Percentiles rank a stretch among this genome's conserved stretches.
phyloP scores from a whole-genome alignment of 2,113 vertebrate genomes.

The Rhinoderma darwinii region DNA sequence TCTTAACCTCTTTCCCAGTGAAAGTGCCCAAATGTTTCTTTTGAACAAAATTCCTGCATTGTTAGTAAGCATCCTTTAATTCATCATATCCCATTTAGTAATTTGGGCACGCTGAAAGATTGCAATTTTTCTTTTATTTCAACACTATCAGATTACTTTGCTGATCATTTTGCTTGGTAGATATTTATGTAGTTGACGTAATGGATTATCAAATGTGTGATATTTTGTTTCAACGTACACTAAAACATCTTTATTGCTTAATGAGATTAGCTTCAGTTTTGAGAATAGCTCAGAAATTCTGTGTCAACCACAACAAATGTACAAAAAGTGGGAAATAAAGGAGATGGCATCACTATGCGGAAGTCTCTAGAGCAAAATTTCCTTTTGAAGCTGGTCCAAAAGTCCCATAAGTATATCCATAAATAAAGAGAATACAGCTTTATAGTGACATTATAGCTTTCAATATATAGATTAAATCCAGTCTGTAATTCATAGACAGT shows the following conservation, averaged over 20 bases:
- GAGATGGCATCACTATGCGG: background rate
- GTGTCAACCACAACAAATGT: background rate
- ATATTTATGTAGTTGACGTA: background rate
- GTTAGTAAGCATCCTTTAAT: slow-evolving; percentile 79
- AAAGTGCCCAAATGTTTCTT: slow-evolving; percentile 82
- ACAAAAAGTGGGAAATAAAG: background rate
- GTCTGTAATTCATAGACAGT: background rate
- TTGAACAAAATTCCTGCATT: slow-evolving; percentile 77
- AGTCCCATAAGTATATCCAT: background rate
- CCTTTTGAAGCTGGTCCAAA: background rate
- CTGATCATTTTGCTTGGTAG: slow-evolving; percentile 30
- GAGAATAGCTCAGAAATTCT: background rate
- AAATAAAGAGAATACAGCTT: background rate
- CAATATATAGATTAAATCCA: background rate
- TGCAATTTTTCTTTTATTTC: slow-evolving; percentile 52
- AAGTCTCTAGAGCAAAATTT: background rate
- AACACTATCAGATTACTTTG: slow-evolving; percentile 60
- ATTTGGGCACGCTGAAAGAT: slow-evolving; percentile 65
- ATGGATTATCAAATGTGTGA: background rate
- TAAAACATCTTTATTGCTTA: slow-evolving; percentile 3
- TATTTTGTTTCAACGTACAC: slow-evolving; percentile 17
- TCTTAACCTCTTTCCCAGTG: slow-evolving; percentile 85
- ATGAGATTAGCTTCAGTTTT: slow-evolving; percentile 6
- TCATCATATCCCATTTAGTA: slow-evolving; percentile 69
- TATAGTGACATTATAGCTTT: background rate